Base-by-base conservation (phyloP, 2,888 invertebrate species). In the Crematogaster levior region DNA sequence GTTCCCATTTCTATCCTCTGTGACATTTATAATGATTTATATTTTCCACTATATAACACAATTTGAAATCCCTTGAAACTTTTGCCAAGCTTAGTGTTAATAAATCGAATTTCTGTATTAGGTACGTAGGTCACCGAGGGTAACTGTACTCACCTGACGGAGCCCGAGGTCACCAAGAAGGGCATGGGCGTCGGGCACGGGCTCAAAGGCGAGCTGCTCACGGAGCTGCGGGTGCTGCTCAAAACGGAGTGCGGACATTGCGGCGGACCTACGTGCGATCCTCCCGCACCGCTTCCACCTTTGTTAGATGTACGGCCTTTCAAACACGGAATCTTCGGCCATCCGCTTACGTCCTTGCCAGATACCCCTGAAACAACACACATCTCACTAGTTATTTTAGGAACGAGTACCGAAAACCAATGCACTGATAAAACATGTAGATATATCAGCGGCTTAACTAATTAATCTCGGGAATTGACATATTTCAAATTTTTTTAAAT, bases 161-260 rank as follows among this genome's bases (percentile, higher is more conserved):
- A 97, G 90, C 96, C 96, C 43, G 97, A 97, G 84, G 96, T 96
- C 91, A 97, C 97, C 85, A 97, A 95, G 94, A 97, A 97, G 77
- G 97, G 97, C 95, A 97, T 95, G 12, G 97, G 97, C n/a, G 97
- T 97, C 4, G 97, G 97, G 91, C 97, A 97, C n/a, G 97, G 96
- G 83, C 95, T 95, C 34, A 96, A 96, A 34, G 96, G 96, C 40
- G 95, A 96, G 60, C 96, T 96, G 74, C 97, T 96, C 53, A 97
- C 96, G 24, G 96, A 96, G 90, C 96, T 96, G 85, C 96, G 94
- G 15, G 97, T 96, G 85, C 97, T 96, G 77, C 97, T 96, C 90
- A 97, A 95, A 48, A 96, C 95, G 70, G 97, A 97, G 91, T 97
- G 97, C 3, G 97, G 97, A 92, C 97, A 97, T 88, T 97, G 96